A percentile compares a stretch with the other conserved stretches of the same genome.
Conservation (phyloP, 1,140 invertebrate species). For the Penaeus vannamei region DNA sequence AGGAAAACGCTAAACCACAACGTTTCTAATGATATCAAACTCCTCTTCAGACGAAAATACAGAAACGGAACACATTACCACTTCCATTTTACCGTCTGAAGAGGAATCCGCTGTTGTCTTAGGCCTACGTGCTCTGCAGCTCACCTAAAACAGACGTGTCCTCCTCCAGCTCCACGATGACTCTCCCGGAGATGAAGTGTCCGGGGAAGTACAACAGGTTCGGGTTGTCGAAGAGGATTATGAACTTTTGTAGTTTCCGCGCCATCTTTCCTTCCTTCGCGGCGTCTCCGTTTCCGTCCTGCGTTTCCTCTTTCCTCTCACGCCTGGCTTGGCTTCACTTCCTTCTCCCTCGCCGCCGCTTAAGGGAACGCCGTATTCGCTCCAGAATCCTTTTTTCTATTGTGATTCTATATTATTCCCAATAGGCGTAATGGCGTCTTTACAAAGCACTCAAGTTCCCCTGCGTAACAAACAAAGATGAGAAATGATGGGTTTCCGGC, state of each 20-base stretch:
- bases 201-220: constrained; percentile 93
- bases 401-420: no score
- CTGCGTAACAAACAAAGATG: no score
- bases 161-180: constrained; percentile 92
- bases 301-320: not conserved
- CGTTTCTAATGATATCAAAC: no score
- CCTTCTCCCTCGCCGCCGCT: no score
- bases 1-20: no score
- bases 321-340: not conserved
- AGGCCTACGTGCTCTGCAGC: constrained; percentile 69
- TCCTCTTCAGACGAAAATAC: no score
- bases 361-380: no score
- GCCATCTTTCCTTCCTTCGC: constrained; percentile 69
- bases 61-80: no score
- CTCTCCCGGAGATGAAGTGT: constrained; percentile 91
- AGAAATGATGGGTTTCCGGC: no score
- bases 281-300: not conserved
- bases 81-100: not conserved
- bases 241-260: constrained; percentile 90
- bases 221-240: constrained; percentile 94
- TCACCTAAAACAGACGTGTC: constrained; percentile 89
- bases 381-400: no score
- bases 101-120: not conserved
- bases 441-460: no score
- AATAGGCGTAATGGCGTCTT: no score